Percentiles rank a stretch among this genome's conserved stretches.
These are phyloP conservation scores for Geococcyx californianus DNA, from an alignment of 2,113 vertebrate genomes.

Conservation along the genomic window DNA sequence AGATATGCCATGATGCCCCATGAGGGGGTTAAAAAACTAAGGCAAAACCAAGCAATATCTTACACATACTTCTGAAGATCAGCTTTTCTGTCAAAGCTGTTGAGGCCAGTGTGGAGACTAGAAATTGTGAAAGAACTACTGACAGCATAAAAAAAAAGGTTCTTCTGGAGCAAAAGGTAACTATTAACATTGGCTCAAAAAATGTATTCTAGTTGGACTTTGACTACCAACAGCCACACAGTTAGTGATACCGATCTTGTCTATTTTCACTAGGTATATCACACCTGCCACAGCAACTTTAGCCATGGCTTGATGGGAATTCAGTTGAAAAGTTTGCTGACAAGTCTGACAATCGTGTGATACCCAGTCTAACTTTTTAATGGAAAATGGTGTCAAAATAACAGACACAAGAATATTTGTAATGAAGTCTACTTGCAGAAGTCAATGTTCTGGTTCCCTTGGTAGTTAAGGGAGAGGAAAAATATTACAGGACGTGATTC, in stretches of 20 bases:
- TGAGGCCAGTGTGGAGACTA: neutral
- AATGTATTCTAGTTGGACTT: neutral
- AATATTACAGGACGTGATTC: constrained; percentile 3
- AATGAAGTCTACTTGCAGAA: neutral
- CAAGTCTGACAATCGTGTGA: neutral
- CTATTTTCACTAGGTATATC: neutral
- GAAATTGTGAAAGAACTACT: neutral
- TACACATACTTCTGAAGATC: neutral
- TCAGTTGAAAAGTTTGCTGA: neutral
- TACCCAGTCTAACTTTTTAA: neutral
- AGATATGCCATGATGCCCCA: neutral
- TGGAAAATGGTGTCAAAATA: constrained; percentile 2
- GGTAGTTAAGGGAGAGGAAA: neutral
- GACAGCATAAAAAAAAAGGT: neutral
- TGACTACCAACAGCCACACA: neutral
- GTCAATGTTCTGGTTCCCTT: neutral
- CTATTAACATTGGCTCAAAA: neutral
- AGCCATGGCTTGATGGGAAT: neutral
- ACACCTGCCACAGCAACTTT: neutral
- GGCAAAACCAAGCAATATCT: neutral
- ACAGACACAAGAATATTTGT: neutral
- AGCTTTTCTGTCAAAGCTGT: neutral
- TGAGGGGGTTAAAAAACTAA: neutral
- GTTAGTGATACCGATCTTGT: neutral
- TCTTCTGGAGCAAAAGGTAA: neutral